Base-by-base conservation (phyloP, 2,113 vertebrate species). In the Cepphus grylle region DNA sequence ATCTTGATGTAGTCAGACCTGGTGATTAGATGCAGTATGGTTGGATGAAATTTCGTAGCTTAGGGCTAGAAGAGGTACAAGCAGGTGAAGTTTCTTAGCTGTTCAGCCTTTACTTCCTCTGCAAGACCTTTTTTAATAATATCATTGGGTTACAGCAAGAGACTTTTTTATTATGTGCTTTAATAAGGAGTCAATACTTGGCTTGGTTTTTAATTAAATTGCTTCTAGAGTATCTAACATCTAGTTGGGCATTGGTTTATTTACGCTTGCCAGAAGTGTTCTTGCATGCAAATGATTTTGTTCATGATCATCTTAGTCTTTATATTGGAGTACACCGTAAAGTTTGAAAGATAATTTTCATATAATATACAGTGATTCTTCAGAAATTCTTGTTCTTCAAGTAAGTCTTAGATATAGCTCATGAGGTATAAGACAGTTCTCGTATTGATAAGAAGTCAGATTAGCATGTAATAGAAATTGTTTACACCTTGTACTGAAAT, bases 181-280 rank as follows among this genome's bases (percentile, higher is more conserved):
- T 88, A 90, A 66, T n/a, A 38, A 62, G 77, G 42, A 90, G 67
- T 65, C 53, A 67, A 14, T 61, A 49, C 66, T 94, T 93, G 77
- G 55, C 72, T 86, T 82, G 15, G 4, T 12, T 91, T 95, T 70
- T 62, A 87, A 71, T 95, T 65, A 61, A 73, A 77, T 62, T 26
- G 11, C 49, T 81, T 90, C 16, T 71, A 50, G 91, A 81, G 38
- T 69, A 34, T 91, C 36, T 21, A 20, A 38, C 20, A 38, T 69
- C 13, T 58, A 63, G 21, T 69, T 65, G 74, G 56, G 13, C n/a
- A 13, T 89, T 92, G 86, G 63, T 80, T 85, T 69, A 29, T 88
- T 92, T 78, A 23, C 25, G 22, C 15, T 85, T 80, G 40, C 53
- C 67, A 69, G 47, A 53, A 26, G 19, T 61, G 63, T 82, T 94